A percentile compares a stretch with the other conserved stretches of the same genome.
phyloP scores from a whole-genome alignment of 2,888 invertebrate genomes.

The Orthosia incerta region DNA sequence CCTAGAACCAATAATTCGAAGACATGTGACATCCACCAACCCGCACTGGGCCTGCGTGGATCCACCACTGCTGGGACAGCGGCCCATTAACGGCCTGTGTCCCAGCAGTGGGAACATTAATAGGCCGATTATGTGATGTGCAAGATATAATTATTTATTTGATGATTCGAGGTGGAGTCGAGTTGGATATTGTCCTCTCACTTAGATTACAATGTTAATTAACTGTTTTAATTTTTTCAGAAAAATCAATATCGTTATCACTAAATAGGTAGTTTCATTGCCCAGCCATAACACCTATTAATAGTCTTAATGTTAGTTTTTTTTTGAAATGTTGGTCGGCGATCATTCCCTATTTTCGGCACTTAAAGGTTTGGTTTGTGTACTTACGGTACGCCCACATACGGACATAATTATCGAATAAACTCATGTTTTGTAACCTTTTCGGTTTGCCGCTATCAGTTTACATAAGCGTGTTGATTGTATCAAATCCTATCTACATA shows the following conservation, averaged over 20 bases:
- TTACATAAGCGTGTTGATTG: slow-evolving; percentile 81
- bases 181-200: too few relatives aligned
- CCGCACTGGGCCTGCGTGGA: too few relatives aligned
- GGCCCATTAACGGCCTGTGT: too few relatives aligned
- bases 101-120: too few relatives aligned
- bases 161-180: too few relatives aligned
- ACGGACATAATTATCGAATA: slow-evolving; percentile 85
- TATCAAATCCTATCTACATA: slow-evolving; percentile 81
- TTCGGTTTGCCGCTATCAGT: slow-evolving; percentile 87
- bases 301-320: slow-evolving; percentile 6
- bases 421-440: slow-evolving; percentile 88
- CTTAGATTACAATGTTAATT: too few relatives aligned
- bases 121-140: too few relatives aligned
- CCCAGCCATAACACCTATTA: slow-evolving; percentile 2
- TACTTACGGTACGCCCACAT: slow-evolving; percentile 74
- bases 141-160: too few relatives aligned
- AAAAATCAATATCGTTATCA: not conserved
- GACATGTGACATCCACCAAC: too few relatives aligned
- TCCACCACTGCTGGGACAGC: too few relatives aligned
- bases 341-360: slow-evolving; percentile 54
- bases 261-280: not conserved
- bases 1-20: too few relatives aligned
- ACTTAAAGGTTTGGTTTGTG: slow-evolving; percentile 67
- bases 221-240: not conserved
- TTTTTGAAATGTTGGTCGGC: slow-evolving; percentile 53